These are phyloP conservation scores for Entomyzon cyanotis DNA, from an alignment of 2,113 vertebrate species.

Conservation along the genomic window DNA sequence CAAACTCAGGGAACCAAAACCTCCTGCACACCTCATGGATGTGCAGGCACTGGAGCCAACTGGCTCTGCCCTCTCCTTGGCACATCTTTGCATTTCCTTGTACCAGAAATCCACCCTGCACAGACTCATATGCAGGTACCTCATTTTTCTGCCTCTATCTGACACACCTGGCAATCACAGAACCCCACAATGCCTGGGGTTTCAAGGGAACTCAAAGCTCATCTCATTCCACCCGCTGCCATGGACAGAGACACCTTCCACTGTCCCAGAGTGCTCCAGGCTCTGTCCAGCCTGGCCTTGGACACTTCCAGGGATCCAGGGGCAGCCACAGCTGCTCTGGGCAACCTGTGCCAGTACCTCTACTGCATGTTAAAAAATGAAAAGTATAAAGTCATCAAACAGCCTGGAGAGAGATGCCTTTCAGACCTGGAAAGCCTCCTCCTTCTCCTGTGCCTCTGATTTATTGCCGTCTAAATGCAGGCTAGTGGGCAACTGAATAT, in stretches of 20 bases:
- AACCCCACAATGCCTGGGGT: not conserved
- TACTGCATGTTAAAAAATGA: not conserved
- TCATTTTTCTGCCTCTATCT: not conserved
- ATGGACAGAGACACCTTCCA: not conserved
- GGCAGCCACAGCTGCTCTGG: not conserved
- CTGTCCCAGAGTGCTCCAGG: not conserved
- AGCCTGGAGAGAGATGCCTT: not conserved
- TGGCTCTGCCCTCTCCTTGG: not conserved
- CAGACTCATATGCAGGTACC: rapidly evolving
- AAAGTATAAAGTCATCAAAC: not conserved
- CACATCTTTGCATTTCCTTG: rapidly evolving
- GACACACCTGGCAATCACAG: not conserved
- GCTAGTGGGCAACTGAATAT: not conserved
- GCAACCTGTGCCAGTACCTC: not conserved
- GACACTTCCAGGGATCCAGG: not conserved
- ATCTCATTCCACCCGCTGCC: not conserved
- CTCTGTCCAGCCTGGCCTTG: rapidly evolving
- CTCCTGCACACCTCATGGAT: rapidly evolving
- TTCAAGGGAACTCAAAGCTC: not conserved
- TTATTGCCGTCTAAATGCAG: not conserved
- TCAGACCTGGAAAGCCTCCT: not conserved
- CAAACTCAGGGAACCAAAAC: not conserved
- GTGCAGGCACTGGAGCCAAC: not conserved
- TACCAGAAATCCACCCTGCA: not conserved
- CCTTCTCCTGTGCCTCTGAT: not conserved